Conservation (phyloP, 2,113 vertebrate genomes). For the Athene noctua region DNA sequence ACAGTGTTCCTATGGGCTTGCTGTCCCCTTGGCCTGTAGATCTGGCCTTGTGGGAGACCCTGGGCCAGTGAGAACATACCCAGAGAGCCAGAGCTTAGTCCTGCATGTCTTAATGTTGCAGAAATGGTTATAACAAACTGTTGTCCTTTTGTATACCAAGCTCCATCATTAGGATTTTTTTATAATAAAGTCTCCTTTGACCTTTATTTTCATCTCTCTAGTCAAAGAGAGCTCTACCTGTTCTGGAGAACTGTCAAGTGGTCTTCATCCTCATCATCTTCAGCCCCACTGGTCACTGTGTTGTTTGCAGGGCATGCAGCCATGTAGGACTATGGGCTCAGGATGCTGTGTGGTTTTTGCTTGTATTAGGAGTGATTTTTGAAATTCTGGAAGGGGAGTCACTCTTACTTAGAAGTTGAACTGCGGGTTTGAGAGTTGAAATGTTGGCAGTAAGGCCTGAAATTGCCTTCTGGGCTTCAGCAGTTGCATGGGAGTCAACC, state of each 20-base stretch:
- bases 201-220: neutral
- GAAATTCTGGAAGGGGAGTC: neutral
- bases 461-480: neutral
- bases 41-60: neutral
- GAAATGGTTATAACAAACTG: neutral
- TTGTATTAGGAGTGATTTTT: neutral
- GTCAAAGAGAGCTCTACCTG: neutral
- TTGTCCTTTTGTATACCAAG: neutral
- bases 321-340: neutral
- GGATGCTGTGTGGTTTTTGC: neutral
- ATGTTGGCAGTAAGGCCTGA: neutral
- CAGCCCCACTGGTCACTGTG: neutral
- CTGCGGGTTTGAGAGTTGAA: neutral
- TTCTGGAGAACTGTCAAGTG: neutral
- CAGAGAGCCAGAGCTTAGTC: neutral
- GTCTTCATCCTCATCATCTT: neutral
- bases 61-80: neutral
- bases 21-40: neutral
- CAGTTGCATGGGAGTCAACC: neutral
- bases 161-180: accelerated
- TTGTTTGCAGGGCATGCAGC: neutral
- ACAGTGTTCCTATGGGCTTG: neutral
- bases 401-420: neutral
- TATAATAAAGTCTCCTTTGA: neutral
- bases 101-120: neutral